Evolutionary conservation across 2,113 vertebrate species (phyloP), one percentile per base, ranked within the genome.

Genomic region (Onychostruthus taczanowskii): DNA sequence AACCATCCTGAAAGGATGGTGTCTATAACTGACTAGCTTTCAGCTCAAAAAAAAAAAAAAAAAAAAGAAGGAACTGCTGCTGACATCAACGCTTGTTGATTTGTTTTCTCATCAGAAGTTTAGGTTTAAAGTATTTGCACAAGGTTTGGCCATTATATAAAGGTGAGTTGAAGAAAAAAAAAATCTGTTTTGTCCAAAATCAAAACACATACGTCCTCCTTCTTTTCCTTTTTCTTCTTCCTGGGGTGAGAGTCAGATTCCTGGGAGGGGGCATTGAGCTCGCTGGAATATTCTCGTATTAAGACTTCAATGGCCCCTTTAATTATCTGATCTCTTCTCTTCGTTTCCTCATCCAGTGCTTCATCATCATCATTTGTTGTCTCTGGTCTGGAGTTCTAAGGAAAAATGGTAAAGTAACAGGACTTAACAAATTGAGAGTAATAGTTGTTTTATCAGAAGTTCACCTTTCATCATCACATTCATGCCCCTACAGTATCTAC

Each of bases 221-320:
- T 99, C 98, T 99, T 99, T 97, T 99, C 99, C 95, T 99, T 99
- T 97, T 98, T 99, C 97, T 99, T 99, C 97, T 99, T 99, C 96
- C 99, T 98, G 67, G 99, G 98, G 72, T 98, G 99, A 87, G 99
- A 98, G 89, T 99, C 99, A 59, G 99, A 99, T 75, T 99, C 99
- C 96, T 98, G 98, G 53, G 99, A 99, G 17, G 99, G 98, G 64
- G 99, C 99, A 91, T 99, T 99, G 96, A 99, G 99, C 95, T 99
- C 99, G 21, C 98, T 99, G 93, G 99, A 99, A 93, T 99, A 99
- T 97, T 99, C 99, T 66, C 98, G 98, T 97, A 99, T 99, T 96
- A 99, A 96, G 84, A 99, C 99, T 94, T 99, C 99, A 93, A 99
- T 99, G 56, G 99, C 98, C 85, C 98, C 99, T 98, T 99, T 99